A percentile compares a stretch with the other conserved stretches of the same genome.
Evolutionary conservation across 2,797 vertebrate genomes (phyloP).

Genomic region (Smutsia gigantea): DNA sequence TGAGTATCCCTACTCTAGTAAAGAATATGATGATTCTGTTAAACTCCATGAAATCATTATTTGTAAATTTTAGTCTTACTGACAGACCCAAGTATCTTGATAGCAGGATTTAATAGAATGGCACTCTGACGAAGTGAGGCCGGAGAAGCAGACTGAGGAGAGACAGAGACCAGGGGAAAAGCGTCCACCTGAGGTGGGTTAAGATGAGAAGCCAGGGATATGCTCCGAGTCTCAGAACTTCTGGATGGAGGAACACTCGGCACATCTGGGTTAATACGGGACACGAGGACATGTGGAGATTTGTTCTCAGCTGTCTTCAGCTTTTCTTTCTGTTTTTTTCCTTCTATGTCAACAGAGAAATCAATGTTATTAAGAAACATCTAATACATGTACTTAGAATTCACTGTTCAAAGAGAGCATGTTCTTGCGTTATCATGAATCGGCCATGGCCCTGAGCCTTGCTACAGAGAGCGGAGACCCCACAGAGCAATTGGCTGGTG

Average conservation of each 20-base stretch:
- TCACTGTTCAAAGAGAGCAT: background rate
- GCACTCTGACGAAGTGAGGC: background rate
- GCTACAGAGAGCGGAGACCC: background rate
- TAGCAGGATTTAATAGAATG: rapidly evolving
- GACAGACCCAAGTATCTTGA: background rate
- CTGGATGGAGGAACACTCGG: slow-evolving; percentile 82
- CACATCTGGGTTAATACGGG: slow-evolving; percentile 75
- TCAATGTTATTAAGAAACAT: background rate
- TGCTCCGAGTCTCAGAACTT: slow-evolving; percentile 83
- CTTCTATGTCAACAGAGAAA: slow-evolving; percentile 78
- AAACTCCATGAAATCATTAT: background rate
- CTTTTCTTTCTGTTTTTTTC: slow-evolving; percentile 80
- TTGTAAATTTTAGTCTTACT: background rate
- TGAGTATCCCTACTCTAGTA: background rate
- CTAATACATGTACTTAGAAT: background rate
- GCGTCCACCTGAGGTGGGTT: slow-evolving; percentile 85
- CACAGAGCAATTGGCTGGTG: rapidly evolving
- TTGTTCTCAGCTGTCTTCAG: slow-evolving; percentile 79
- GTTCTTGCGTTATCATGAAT: background rate
- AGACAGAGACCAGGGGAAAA: background rate
- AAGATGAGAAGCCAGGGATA: slow-evolving; percentile 81
- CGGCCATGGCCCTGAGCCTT: background rate
- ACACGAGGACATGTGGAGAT: slow-evolving; percentile 63
- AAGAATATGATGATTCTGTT: background rate
- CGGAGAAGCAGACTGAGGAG: background rate